Conservation (phyloP, 2,113 vertebrate species). For the Chaenogobius annularis region DNA sequence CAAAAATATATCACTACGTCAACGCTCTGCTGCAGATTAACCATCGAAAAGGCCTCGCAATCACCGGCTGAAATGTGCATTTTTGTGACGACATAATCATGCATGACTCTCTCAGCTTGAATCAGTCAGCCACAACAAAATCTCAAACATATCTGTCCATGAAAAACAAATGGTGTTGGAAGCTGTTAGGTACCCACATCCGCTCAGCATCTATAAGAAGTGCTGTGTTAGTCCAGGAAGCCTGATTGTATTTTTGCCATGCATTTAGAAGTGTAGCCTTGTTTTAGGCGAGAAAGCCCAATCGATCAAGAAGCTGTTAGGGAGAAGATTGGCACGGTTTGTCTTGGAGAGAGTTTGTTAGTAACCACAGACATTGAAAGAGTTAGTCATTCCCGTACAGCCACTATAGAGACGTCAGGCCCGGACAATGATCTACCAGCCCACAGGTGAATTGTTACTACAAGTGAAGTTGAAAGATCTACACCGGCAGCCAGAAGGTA, state of each 20-base stretch:
- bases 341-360: conserved; percentile 72
- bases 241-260: conserved; percentile 42
- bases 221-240: conserved; percentile 54
- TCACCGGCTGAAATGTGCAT: conserved; percentile 45
- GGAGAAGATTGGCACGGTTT: conserved; percentile 34
- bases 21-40: conserved; percentile 29
- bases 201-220: conserved; percentile 52
- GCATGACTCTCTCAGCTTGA: conserved; percentile 50
- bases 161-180: conserved; percentile 47
- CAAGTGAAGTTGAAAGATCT: conserved; percentile 74
- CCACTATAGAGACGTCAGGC: conserved; percentile 46
- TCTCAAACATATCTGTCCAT: conserved; percentile 23
- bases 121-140: conserved; percentile 28
- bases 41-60: conserved; percentile 16
- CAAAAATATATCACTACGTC: conserved; percentile 49
- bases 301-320: conserved; percentile 35
- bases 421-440: conserved; percentile 77
- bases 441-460: conserved; percentile 55
- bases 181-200: conserved; percentile 61
- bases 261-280: conserved; percentile 32
- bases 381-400: conserved; percentile 69
- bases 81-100: conserved; percentile 51
- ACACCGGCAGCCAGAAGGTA: conserved; percentile 66
- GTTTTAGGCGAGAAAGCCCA: conserved; percentile 34
- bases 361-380: conserved; percentile 89